Percentiles rank a stretch among this genome's conserved stretches.
Conservation (phyloP, 2,888 invertebrate species). For the Morinoia aosen region DNA sequence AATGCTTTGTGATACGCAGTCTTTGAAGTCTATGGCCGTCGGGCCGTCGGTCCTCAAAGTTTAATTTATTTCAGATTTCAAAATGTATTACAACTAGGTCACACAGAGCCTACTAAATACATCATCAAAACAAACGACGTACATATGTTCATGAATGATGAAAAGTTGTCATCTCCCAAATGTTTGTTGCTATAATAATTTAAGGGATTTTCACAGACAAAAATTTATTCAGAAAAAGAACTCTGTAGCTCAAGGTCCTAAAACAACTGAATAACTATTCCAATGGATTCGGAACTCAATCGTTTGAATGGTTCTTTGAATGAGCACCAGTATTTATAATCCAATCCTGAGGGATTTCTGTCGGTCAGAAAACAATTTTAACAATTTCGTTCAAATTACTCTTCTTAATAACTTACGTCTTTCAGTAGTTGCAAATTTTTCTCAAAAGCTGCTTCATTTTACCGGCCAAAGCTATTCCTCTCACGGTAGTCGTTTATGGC, state of each 20-base stretch:
- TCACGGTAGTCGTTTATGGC: not conserved
- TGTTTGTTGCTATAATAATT: not conserved
- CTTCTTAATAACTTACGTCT: not conserved
- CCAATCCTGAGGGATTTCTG: not conserved
- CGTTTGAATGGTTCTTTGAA: not conserved
- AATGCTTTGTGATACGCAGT: too few species aligned
- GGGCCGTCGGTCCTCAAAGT: too few species aligned
- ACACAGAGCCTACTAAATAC: not conserved
- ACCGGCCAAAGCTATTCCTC: not conserved
- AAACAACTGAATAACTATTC: not conserved
- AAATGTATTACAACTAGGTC: not conserved
- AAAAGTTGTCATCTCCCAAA: too few species aligned
- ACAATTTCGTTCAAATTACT: not conserved
- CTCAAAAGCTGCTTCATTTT: not conserved
- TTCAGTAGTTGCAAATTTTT: not conserved
- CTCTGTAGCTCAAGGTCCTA: not conserved
- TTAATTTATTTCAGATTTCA: not conserved
- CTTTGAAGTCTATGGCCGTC: too few species aligned
- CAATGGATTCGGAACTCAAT: not conserved
- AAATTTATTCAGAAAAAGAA: not conserved
- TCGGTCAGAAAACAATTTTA: not conserved
- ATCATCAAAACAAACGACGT: not conserved
- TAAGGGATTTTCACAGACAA: not conserved
- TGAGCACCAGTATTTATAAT: not conserved
- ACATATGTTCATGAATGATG: not conserved